Percentiles rank a stretch among this genome's conserved stretches.
These are phyloP conservation scores for Lasioglossum malachurum DNA, from an alignment of 2,888 invertebrate species.

Conservation along the genomic window DNA sequence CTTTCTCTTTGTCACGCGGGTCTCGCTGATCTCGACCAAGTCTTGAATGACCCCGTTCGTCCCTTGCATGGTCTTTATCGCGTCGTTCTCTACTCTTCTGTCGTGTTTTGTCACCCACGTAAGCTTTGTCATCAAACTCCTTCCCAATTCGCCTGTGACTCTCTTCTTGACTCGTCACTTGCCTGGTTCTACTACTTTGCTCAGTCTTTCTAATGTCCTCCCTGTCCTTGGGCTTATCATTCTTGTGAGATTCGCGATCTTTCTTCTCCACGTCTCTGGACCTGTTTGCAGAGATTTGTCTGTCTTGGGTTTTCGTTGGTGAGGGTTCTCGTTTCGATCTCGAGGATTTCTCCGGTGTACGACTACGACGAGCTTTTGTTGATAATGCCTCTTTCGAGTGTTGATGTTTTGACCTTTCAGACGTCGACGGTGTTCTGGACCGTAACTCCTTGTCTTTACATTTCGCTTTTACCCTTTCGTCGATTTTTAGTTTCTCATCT, in stretches of 20 bases:
- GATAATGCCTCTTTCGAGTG: constrained; percentile 74
- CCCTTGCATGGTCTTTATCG: constrained; percentile 77
- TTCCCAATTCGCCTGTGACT: constrained; percentile 82
- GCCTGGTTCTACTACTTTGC: constrained; percentile 69
- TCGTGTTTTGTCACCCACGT: constrained; percentile 86
- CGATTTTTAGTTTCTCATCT: constrained; percentile 77
- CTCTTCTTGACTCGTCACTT: constrained; percentile 78
- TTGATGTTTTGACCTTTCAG: constrained; percentile 79
- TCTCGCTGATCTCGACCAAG: constrained; percentile 74
- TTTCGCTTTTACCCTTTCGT: constrained; percentile 79
- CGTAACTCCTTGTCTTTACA: constrained; percentile 82
- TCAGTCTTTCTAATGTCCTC: constrained; percentile 65
- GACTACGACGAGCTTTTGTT: constrained; percentile 77
- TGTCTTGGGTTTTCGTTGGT: constrained; percentile 77
- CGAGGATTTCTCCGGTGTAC: constrained; percentile 80
- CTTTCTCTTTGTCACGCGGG: constrained; percentile 82
- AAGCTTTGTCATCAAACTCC: constrained; percentile 79
- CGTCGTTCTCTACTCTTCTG: constrained; percentile 81
- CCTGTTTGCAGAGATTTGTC: constrained; percentile 68
- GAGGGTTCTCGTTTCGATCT: constrained; percentile 77
- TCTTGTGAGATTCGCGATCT: constrained; percentile 80
- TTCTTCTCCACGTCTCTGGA: constrained; percentile 79
- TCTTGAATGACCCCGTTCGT: constrained; percentile 76
- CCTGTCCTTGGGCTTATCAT: constrained; percentile 80
- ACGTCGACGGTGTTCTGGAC: constrained; percentile 80